Evolutionary conservation across 2,888 invertebrate species (phyloP), one percentile per base, ranked within the genome.

Genomic region (Eulithis testata): DNA sequence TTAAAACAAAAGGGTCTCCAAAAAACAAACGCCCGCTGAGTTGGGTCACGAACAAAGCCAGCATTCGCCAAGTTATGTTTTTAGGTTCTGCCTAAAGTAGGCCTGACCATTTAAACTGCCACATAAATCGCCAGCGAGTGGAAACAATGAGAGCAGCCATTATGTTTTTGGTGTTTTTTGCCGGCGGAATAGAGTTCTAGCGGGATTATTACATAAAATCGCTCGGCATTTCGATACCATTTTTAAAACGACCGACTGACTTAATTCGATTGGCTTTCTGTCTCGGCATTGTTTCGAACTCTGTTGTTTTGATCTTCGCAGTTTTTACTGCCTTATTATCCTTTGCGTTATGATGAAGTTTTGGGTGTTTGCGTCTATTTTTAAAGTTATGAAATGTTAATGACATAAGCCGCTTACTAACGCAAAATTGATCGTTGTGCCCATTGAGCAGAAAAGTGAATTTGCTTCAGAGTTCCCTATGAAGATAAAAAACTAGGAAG

Each of bases 121-220:
- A 83, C 91, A 92, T 92, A 92, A 92, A 92, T 93, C 87, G 84
- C 80, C 63, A 72, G 80, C 79, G 84, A 83, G 79, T 81, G 84
- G 84, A 87, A 90, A 91, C 88, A 90, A 90, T 89, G 87, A 86
- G 85, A 82, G 70, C 83, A 78, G 80, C 78, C 82, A 78, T 83
- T 83, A 74, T 79, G 79, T 82, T 82, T 80, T 78, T 73, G 72
- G 72, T 74, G 81, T 85, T 82, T 54, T 84, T 85, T 77, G 78
- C 70, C 63, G 73, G 69, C 68, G 72, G 78, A 82, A 84, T 83
- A 82, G 82, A 80, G 75, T 69, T 71, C 76, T 83, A 86, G 83
- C 81, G 80, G 82, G 77, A 80, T 80, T 21, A 76, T 87, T 86
- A 85, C 81, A 80, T 86, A 85, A 84, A 77, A 75, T 75, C 69